Evolutionary conservation across 2,797 vertebrate species (phyloP), one percentile per base, ranked within the genome.

Genomic region (Gymnoscopelus braueri): DNA sequence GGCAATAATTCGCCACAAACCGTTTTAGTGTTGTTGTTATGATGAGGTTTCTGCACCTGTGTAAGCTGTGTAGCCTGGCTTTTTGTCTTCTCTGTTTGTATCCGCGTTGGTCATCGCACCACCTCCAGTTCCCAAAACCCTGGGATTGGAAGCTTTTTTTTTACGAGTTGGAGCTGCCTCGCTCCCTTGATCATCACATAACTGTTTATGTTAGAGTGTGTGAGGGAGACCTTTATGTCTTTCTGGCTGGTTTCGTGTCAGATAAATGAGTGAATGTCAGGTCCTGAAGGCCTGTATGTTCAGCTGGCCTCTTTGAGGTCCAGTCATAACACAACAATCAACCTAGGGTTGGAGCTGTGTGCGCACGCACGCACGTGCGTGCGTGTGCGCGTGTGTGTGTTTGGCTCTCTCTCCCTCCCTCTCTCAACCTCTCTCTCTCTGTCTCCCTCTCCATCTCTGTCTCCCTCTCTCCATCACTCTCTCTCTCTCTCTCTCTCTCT

Each of bases 281-380:
- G 72, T 77, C 77, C 71, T 72, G 62, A 66, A 75, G 79, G 85
- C 80, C 84, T 79, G 84, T 73, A 60, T 84, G 75, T 84, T 74
- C 81, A 87, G 84, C 84, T 86, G 84, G 76, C 75, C 39, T 78
- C 80, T 84, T 68, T 68, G 71, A 81, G 82, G 82, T 85, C 70
- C 71, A 77, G 81, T 81, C 78, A 73, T 79, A 87, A 78, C 79
- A 82, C 77, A 83, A 79, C 67, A 79, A 72, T 66, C 67, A 62
- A 73, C 75, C 29, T 29, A 85, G 74, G 72, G 71, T 69, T 79
- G 74, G 77, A 79, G 80, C 57, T 57, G 69, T 81, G 32, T 35
- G 32, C 4, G 32, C 4, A 3, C 4, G 32, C 4, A 5, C 4
- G 39, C 1, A 6, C 8, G 39, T 39, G 39, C 44, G 10, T 44